Evolutionary conservation across 2,888 invertebrate species (phyloP), one percentile per base, ranked within the genome.

Genomic region (Lycocerus yunnanus): DNA sequence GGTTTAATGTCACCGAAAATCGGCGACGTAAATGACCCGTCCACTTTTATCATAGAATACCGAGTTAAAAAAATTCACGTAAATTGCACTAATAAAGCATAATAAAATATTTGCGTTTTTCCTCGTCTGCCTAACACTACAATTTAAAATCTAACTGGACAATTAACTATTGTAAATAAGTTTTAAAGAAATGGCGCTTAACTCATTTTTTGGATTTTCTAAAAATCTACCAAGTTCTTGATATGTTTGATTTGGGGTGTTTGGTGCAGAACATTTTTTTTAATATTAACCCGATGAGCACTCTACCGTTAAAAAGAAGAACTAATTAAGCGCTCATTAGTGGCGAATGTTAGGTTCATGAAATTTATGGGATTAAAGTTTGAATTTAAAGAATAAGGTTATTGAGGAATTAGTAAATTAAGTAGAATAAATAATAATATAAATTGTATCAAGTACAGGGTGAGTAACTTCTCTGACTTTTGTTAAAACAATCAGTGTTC

Each of bases 31-130:
- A 43, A n/a, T n/a, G 43, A 43, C 43, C 6, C 43, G 43, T 43
- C 43, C 43, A n/a, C n/a, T 43, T 43, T 43, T 43, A n/a, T 43
- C 1, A n/a, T 43, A 43, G 43, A 43, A 43, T 8, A n/a, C n/a
- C 43, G 6, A n/a, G n/a, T 43, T 43, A 43, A 43, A 43, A 43
- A 43, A 43, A n/a, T 43, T 43, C 43, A 43, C n/a, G 43, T 43
- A 63, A 61, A 63, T 63, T 63, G 61, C 61, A 63, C 61, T 63
- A 63, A 63, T 63, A 63, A 20, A 63, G 61, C 61, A 18, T 63
- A 18, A 15, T 18, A 43, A 43, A 43, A 43, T 43, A 43, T 43
- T 43, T 43, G 43, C 43, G 43, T 43, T 43, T 43, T 43, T 43
- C 43, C 43, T n/a, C 6, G 43, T 43, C n/a, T n/a, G 43, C n/a